Conservation (phyloP, 2,797 vertebrate species). For the Vespertilio murinus region DNA sequence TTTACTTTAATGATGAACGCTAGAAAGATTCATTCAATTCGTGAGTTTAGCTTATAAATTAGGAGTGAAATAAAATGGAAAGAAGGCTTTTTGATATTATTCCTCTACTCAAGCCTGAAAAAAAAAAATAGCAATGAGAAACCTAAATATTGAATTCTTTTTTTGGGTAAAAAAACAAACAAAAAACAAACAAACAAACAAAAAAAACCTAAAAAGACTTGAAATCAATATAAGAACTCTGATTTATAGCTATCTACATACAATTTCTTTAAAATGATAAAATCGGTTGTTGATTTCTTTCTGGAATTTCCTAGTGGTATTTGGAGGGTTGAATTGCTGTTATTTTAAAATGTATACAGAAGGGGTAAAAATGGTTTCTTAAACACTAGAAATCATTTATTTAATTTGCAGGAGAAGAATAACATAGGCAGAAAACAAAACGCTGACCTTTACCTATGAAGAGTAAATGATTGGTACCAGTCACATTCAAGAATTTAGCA, state of each 20-base stretch:
- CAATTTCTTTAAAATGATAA: background rate
- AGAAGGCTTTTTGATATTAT: background rate
- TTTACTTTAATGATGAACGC: background rate
- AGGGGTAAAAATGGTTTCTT: background rate
- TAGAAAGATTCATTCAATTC: background rate
- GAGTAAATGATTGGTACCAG: background rate
- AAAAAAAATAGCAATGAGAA: background rate
- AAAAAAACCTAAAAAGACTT: background rate
- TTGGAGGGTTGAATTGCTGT: background rate
- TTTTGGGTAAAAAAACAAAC: background rate
- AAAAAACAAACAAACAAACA: too few species aligned
- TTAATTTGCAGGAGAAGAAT: slow-evolving; percentile 26
- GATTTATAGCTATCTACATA: background rate
- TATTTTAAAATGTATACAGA: background rate
- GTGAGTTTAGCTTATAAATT: background rate
- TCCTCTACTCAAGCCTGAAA: background rate
- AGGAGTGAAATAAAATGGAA: slow-evolving; percentile 8
- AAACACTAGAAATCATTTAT: background rate
- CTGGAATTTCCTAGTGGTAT: background rate
- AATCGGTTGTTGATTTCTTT: background rate
- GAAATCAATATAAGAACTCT: background rate
- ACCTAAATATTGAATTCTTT: background rate
- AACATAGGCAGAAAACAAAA: background rate
- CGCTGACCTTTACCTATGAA: background rate
- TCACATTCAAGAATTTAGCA: background rate